phyloP scores from a whole-genome alignment of 2,888 invertebrate species.

The Rhingia rostrata region DNA sequence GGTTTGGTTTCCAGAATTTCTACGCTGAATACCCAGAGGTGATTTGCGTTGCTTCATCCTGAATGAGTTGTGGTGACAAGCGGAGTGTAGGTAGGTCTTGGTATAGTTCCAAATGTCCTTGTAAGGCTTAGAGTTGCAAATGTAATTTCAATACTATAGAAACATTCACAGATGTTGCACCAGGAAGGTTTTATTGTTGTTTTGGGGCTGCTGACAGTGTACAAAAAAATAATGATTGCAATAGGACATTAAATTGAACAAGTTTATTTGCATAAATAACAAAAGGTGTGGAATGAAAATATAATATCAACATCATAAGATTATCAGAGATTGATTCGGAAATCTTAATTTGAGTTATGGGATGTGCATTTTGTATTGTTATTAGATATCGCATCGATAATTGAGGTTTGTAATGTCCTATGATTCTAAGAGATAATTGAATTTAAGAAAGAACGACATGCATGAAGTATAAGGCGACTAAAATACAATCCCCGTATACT shows the following conservation, averaged over 20 bases:
- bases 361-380: no score
- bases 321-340: no score
- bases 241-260: not conserved
- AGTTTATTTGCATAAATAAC: no score
- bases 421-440: no score
- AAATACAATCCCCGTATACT: no score
- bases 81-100: not conserved
- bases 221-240: not conserved
- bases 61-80: conserved; percentile 1
- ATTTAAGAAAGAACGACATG: no score
- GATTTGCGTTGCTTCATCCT: conserved; percentile 64
- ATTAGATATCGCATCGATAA: no score
- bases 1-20: conserved; percentile 33
- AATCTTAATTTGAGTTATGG: no score
- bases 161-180: conserved; percentile 33
- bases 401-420: no score
- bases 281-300: no score
- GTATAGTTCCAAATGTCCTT: conserved; percentile 16
- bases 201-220: not conserved
- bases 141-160: conserved; percentile 68
- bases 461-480: no score
- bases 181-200: conserved; percentile 23
- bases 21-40: conserved; percentile 61
- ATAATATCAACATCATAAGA: no score
- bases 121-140: conserved; percentile 45